These are phyloP conservation scores for Spisula solida DNA, from an alignment of 2,888 invertebrate species.

Conservation along the genomic window DNA sequence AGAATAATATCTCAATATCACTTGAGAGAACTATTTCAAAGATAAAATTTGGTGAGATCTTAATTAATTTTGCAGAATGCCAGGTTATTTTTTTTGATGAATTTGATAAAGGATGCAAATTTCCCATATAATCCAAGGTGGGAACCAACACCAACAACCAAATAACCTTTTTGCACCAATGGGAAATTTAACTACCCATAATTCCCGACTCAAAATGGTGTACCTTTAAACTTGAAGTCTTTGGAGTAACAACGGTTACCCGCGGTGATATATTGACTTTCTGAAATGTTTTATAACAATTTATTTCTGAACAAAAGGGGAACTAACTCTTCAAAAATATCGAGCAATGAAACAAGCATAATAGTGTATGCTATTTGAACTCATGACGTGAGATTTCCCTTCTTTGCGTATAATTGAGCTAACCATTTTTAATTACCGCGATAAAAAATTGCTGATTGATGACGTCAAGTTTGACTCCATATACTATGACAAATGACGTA, in stretches of 20 bases:
- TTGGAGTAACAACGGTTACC: conserved; percentile 54
- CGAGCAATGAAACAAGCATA: too few relatives aligned
- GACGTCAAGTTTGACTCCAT: too few relatives aligned
- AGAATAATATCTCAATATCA: not conserved
- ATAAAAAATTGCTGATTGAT: too few relatives aligned
- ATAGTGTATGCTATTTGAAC: too few relatives aligned
- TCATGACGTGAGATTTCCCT: too few relatives aligned
- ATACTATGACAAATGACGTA: too few relatives aligned
- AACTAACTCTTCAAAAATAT: too few relatives aligned
- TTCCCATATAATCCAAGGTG: not conserved
- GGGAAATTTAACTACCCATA: not conserved
- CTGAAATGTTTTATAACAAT: conserved; percentile 46
- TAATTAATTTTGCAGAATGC: not conserved
- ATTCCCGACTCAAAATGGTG: conserved; percentile 17
- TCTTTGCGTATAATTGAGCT: too few relatives aligned
- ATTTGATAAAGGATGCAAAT: conserved; percentile 12
- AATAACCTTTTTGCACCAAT: not conserved
- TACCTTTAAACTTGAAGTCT: conserved; percentile 47
- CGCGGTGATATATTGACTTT: conserved; percentile 56
- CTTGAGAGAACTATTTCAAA: not conserved
- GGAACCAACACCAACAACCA: not conserved
- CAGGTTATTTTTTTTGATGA: not conserved
- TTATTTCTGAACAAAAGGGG: too few relatives aligned
- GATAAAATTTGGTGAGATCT: not conserved
- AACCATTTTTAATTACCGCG: too few relatives aligned